Conservation (phyloP, 2,113 vertebrate species). For the Brachyistius frenatus region DNA sequence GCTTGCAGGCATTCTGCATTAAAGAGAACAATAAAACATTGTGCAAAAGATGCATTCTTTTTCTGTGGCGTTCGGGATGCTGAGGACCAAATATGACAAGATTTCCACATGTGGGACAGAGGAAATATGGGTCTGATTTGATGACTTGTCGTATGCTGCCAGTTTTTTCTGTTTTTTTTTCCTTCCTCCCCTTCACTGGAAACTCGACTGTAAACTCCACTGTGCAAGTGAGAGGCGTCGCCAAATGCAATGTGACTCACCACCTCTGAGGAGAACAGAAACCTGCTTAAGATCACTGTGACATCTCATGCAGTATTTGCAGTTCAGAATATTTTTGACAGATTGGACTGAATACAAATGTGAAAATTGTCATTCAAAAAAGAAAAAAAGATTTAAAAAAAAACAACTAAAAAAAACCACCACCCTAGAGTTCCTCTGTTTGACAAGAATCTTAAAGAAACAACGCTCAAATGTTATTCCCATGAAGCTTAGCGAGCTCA, state of each 20-base stretch:
- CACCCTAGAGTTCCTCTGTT: slow-evolving; percentile 23
- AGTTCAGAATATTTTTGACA: slow-evolving; percentile 44
- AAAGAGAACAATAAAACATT: slow-evolving; percentile 21
- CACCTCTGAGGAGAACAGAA: slow-evolving; percentile 67
- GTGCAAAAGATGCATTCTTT: slow-evolving; percentile 34
- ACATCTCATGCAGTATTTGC: slow-evolving; percentile 48
- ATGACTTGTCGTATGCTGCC: slow-evolving; percentile 61
- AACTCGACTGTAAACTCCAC: slow-evolving; percentile 66
- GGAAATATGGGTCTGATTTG: slow-evolving; percentile 62
- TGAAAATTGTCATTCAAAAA: slow-evolving; percentile 34
- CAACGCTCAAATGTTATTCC: slow-evolving; percentile 2
- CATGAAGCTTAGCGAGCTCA: slow-evolving; percentile 13
- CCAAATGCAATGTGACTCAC: slow-evolving; percentile 76
- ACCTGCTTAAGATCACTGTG: slow-evolving; percentile 63
- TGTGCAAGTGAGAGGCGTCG: slow-evolving; percentile 62
- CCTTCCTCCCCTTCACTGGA: slow-evolving; percentile 40
- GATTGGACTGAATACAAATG: slow-evolving; percentile 50
- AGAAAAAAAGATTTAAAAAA: neutral
- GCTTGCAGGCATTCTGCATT: slow-evolving; percentile 45
- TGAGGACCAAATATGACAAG: slow-evolving; percentile 46
- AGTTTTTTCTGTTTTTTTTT: slow-evolving; percentile 33
- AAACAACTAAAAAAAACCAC: slow-evolving; percentile 4
- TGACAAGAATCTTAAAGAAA: slow-evolving; percentile 36
- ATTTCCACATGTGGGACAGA: slow-evolving; percentile 43
- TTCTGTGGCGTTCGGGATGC: slow-evolving; percentile 30